Base-by-base conservation (phyloP, 2,797 vertebrate genomes). In the Chromis chromis region DNA sequence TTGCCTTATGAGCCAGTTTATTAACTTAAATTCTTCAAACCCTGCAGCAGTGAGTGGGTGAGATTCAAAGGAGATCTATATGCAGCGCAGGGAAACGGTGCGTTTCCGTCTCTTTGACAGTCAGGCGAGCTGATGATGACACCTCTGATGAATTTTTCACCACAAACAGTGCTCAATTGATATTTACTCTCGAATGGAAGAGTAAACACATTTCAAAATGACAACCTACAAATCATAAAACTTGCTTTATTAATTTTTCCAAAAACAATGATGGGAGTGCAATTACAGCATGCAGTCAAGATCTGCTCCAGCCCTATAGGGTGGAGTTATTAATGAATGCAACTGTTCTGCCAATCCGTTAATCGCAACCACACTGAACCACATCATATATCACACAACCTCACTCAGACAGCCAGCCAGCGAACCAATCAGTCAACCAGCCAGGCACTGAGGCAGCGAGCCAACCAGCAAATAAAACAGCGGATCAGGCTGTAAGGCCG, bases 1-100 rank as follows among this genome's bases (percentile, higher is more conserved):
- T 93, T 83, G 81, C 89, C 80, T 93, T 87, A 91, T 93, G 92
- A 92, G 88, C 83, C 91, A 67, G 88, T 92, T 92, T 92, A 94
- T 93, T 90, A 93, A 89, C 88, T 91, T 86, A 83, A 90, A 94
- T 91, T 93, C 90, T 90, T 85, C 80, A 70, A 83, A 88, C 91
- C 92, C 90, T 78, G 82, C 77, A 90, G 90, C 91, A 79, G 70
- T 82, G 92, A 89, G 91, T 91, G 89, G 91, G 89, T 82, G 89
- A 83, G 86, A 92, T 88, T 91, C 80, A 89, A 86, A 89, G 70
- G 68, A 90, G 84, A 86, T 90, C 79, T 84, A 81, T 88, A 84
- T 65, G 70, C 79, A 76, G 78, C n/a, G 22, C 79, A 78, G 72
- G 70, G 66, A 87, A 86, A 83, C 42, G n/a, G 60, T 79, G 83